Percentiles rank a stretch among this genome's conserved stretches.
Evolutionary conservation across 2,888 invertebrate genomes (phyloP).

Genomic region (Aethes cnicana): DNA sequence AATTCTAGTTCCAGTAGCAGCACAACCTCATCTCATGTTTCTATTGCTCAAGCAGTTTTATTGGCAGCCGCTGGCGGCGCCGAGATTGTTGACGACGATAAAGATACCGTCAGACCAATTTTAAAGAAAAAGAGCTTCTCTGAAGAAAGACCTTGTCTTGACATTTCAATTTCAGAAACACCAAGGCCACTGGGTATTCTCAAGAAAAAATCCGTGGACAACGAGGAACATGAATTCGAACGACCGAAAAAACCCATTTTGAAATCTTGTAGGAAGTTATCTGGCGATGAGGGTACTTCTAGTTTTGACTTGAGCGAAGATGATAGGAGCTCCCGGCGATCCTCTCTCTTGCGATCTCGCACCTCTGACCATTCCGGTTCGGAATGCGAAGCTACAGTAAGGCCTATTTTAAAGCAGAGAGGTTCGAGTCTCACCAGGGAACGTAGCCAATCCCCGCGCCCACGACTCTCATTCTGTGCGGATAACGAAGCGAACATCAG

Average conservation of each 20-base stretch:
- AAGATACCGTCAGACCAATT: slow-evolving; percentile 87
- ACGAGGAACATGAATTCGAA: slow-evolving; percentile 88
- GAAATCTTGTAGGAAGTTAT: slow-evolving; percentile 86
- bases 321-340: slow-evolving; percentile 79
- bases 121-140: slow-evolving; percentile 91
- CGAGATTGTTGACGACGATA: slow-evolving; percentile 79
- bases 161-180: slow-evolving; percentile 68
- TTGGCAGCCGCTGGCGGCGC: slow-evolving; percentile 85
- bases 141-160: slow-evolving; percentile 84
- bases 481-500: slow-evolving; percentile 74
- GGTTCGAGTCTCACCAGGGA: slow-evolving; percentile 82
- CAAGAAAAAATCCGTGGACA: slow-evolving; percentile 92
- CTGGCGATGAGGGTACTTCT: slow-evolving; percentile 83
- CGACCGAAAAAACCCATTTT: slow-evolving; percentile 89
- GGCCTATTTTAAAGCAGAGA: slow-evolving; percentile 86
- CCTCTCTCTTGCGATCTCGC: slow-evolving; percentile 81
- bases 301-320: slow-evolving; percentile 81
- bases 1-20: slow-evolving; percentile 86
- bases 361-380: slow-evolving; percentile 80
- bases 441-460: slow-evolving; percentile 84
- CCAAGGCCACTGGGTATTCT: slow-evolving; percentile 87
- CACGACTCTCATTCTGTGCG: slow-evolving; percentile 85
- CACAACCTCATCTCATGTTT: slow-evolving; percentile 85
- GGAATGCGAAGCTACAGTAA: slow-evolving; percentile 81
- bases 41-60: slow-evolving; percentile 86